Conservation (phyloP, 2,113 vertebrate genomes). For the Gallinago media region DNA sequence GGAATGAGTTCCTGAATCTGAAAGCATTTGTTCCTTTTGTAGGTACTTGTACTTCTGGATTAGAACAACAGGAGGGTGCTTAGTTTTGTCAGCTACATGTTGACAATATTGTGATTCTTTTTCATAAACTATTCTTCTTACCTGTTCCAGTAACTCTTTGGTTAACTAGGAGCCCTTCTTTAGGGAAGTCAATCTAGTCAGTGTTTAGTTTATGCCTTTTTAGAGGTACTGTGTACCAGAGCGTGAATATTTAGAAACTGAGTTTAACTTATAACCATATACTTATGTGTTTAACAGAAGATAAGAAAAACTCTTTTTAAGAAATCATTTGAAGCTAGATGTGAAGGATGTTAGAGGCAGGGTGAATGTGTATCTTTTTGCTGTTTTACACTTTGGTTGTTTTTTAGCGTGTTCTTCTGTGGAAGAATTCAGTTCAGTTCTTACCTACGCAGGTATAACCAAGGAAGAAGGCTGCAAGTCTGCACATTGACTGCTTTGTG, state of each 20-base stretch:
- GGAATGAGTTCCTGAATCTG: background rate
- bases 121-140: background rate
- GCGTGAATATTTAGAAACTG: fast-evolving
- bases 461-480: background rate
- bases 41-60: background rate
- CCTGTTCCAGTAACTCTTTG: fast-evolving
- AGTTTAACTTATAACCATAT: background rate
- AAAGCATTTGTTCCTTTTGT: background rate
- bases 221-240: background rate
- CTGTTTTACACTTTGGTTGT: background rate
- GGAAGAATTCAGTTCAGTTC: background rate
- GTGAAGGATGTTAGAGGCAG: background rate
- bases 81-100: background rate
- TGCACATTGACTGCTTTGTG: background rate
- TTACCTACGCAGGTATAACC: background rate
- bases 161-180: background rate
- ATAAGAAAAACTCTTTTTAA: background rate
- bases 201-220: background rate
- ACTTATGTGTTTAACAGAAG: background rate
- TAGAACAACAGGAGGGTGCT: background rate
- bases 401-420: background rate
- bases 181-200: background rate
- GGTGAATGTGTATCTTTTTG: background rate
- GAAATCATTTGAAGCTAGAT: background rate
- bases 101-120: background rate